These are phyloP conservation scores for Brachyptera putata DNA, from an alignment of 2,888 invertebrate species.

Conservation along the genomic window DNA sequence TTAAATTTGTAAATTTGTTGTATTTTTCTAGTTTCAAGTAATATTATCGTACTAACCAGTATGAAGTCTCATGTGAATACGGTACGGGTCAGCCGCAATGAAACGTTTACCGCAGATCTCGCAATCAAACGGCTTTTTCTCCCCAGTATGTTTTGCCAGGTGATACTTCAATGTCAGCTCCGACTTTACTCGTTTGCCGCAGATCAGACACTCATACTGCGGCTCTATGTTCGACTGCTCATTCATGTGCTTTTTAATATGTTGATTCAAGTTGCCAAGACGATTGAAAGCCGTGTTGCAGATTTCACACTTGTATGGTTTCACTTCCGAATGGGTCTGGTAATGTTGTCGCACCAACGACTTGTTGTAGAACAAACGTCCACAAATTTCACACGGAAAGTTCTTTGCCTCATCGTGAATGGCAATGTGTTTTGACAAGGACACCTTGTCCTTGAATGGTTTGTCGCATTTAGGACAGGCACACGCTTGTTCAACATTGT, in stretches of 20 bases:
- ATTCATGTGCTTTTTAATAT: conserved; percentile 29
- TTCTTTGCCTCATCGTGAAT: conserved; percentile 27
- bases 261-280: conserved; percentile 32
- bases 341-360: conserved; percentile 31
- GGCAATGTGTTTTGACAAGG: conserved; percentile 24
- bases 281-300: conserved; percentile 32
- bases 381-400: conserved; percentile 27
- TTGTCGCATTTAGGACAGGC: conserved; percentile 26
- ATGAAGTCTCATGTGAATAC: conserved; percentile 31
- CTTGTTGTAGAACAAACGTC: conserved; percentile 26
- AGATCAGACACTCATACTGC: conserved; percentile 27
- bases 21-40: neutral
- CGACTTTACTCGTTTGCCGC: conserved; percentile 29
- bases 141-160: conserved; percentile 32
- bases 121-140: conserved; percentile 33
- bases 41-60: conserved; percentile 21
- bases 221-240: neutral
- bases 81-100: conserved; percentile 28
- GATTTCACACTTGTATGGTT: conserved; percentile 28
- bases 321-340: conserved; percentile 29
- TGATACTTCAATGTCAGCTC: conserved; percentile 32
- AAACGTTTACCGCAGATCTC: conserved; percentile 31
- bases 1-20: neutral
- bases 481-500: conserved; percentile 27
- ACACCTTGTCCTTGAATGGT: conserved; percentile 27